These are phyloP conservation scores for Engraulis encrasicolus DNA, from an alignment of 2,113 vertebrate genomes.

Conservation along the genomic window DNA sequence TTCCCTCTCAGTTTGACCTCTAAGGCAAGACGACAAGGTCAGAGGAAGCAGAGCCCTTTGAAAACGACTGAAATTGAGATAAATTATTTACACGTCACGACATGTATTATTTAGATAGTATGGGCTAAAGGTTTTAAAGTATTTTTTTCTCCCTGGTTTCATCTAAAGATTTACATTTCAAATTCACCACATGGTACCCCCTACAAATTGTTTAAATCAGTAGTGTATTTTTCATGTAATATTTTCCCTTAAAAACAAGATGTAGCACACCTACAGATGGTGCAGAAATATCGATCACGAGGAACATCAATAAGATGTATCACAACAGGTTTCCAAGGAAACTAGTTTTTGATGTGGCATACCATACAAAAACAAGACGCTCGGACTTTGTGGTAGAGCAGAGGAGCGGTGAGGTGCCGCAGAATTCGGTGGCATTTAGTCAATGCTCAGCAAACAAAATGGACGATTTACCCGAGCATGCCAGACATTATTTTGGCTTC, in stretches of 20 bases:
- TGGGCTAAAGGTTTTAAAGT: neutral
- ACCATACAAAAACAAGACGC: constrained; percentile 14
- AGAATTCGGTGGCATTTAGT: neutral
- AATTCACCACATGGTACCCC: neutral
- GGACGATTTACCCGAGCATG: neutral
- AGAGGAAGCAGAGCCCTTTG: neutral
- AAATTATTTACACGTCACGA: neutral
- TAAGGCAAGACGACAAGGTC: neutral
- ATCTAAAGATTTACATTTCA: neutral
- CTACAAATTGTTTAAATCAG: neutral
- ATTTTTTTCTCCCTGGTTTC: neutral
- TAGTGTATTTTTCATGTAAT: neutral
- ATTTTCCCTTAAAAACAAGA: constrained; percentile 7
- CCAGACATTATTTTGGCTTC: neutral
- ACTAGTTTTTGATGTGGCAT: constrained; percentile 50
- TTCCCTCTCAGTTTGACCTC: neutral
- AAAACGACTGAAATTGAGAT: neutral
- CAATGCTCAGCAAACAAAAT: neutral
- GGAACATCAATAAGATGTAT: constrained; percentile 46
- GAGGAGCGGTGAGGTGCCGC: neutral
- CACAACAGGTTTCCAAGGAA: constrained; percentile 53
- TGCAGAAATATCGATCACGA: constrained; percentile 46
- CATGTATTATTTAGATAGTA: neutral
- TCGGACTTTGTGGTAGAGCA: neutral
- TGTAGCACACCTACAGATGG: constrained; percentile 21